Base-by-base conservation (phyloP, 2,113 vertebrate genomes). In the Spizaetus ornatus region DNA sequence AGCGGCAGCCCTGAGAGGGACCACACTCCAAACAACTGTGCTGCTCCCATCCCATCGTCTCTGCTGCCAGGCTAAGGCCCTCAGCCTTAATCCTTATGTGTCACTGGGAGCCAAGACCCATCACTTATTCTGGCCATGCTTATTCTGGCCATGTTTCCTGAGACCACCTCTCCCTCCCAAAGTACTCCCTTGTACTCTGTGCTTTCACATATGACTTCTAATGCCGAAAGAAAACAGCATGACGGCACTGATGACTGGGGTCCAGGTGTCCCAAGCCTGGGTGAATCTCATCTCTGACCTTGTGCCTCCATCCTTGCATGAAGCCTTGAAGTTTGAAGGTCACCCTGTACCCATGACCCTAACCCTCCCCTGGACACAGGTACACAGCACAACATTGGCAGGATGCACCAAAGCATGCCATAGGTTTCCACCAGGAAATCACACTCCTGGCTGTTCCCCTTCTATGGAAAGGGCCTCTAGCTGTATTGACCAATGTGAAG, bases 331-430 rank as follows among this genome's bases (percentile, higher is more conserved):
- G 32, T 59, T 32, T 70, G 52, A 82, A 58, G 31, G 53, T 61
- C 66, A 56, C 14, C 7, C 23, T 2, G 0, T 11, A 74, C 16
- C 16, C 40, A 66, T 16, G 72, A 47, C 6, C 14, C 43, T 25
- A 62, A 79, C 8, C 20, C 17, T 56, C 40, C 16, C 52, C 36
- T 62, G 21, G 48, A 20, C n/a, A 29, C 1, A 1, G 22, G 16
- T 50, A 87, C 17, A 38, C 78, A 76, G 55, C n/a, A 72, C 34
- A 69, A 55, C 27, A 36, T 1, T 23, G 19, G 10, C 62, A 65
- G 63, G 36, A 76, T 25, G 23, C 13, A 69, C 31, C 17, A 36
- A 78, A 72, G 40, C 6, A 3, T 0, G 0, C 7, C 14, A 8
- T 7, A 21, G 8, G 13, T 38, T 94, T 88, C 43, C 36, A 70